phyloP scores from a whole-genome alignment of 2,113 vertebrate species.

The Ifrita kowaldi region DNA sequence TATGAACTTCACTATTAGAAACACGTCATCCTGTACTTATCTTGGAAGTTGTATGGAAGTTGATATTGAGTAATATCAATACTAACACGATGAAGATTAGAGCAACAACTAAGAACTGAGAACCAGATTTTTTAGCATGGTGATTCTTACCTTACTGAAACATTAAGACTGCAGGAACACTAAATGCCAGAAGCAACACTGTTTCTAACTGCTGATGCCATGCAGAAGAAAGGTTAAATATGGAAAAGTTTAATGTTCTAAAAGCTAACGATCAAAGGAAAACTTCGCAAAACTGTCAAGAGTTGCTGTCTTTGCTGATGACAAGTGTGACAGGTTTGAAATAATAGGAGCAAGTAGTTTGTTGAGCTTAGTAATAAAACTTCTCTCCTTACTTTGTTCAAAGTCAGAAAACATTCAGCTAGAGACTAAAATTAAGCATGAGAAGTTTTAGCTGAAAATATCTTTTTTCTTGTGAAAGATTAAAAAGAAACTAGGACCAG shows the following conservation, averaged over 20 bases:
- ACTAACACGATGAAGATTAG: not conserved
- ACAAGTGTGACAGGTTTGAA: constrained; percentile 18
- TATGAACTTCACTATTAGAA: not conserved
- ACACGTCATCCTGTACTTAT: not conserved
- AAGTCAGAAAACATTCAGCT: not conserved
- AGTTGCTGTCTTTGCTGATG: constrained; percentile 14
- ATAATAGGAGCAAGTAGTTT: constrained; percentile 51
- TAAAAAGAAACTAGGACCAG: not conserved
- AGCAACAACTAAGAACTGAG: not conserved
- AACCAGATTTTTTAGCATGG: not conserved
- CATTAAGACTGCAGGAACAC: not conserved
- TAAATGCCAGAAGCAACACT: not conserved
- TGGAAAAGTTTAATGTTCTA: constrained; percentile 19
- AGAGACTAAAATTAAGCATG: not conserved
- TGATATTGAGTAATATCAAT: not conserved
- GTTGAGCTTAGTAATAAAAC: constrained; percentile 28
- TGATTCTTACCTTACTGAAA: not conserved
- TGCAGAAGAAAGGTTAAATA: constrained; percentile 27
- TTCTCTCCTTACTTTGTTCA: constrained; percentile 14
- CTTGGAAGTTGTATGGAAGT: not conserved
- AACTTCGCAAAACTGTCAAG: constrained; percentile 41
- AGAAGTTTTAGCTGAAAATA: constrained; percentile 13
- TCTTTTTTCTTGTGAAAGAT: not conserved
- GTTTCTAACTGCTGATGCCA: constrained; percentile 12
- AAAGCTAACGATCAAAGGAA: constrained; percentile 51